Evolutionary conservation across 2,888 invertebrate species (phyloP).

Genomic region (Tenthredo scrophulariae): DNA sequence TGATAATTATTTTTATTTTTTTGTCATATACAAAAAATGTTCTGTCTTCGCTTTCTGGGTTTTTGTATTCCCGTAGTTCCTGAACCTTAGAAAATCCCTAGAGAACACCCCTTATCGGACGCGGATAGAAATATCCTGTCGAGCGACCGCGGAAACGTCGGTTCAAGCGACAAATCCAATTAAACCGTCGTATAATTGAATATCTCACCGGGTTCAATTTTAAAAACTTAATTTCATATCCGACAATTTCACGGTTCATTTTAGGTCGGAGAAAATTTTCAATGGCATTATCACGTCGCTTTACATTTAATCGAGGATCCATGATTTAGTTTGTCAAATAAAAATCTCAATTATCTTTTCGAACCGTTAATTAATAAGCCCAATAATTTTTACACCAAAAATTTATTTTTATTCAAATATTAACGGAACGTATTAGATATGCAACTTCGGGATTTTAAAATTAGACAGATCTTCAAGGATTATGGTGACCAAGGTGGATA

Average conservation of each 20-base stretch:
- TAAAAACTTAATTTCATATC: slow-evolving; percentile 35
- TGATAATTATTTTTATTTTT: background rate
- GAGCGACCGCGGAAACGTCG: background rate
- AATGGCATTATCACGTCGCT: background rate
- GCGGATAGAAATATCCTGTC: slow-evolving; percentile 30
- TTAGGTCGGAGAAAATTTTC: background rate
- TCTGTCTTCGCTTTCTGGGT: background rate
- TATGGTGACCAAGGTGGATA: too few species aligned
- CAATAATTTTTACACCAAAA: background rate
- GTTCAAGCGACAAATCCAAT: slow-evolving; percentile 28
- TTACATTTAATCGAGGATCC: background rate
- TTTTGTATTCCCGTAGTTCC: background rate
- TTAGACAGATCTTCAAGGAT: too few species aligned
- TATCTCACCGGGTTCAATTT: slow-evolving; percentile 30
- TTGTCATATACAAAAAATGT: too few species aligned
- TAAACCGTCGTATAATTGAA: slow-evolving; percentile 32
- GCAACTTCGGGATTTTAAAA: too few species aligned
- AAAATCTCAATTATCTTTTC: background rate
- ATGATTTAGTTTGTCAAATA: background rate
- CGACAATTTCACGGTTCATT: slow-evolving; percentile 10
- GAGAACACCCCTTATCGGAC: background rate
- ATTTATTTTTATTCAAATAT: too few species aligned
- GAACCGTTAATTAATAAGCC: background rate
- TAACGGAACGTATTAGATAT: too few species aligned
- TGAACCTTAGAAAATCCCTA: background rate